Evolutionary conservation across 1,140 invertebrate species (phyloP), one percentile per base, ranked within the genome.

Genomic region (Ostrea edulis): DNA sequence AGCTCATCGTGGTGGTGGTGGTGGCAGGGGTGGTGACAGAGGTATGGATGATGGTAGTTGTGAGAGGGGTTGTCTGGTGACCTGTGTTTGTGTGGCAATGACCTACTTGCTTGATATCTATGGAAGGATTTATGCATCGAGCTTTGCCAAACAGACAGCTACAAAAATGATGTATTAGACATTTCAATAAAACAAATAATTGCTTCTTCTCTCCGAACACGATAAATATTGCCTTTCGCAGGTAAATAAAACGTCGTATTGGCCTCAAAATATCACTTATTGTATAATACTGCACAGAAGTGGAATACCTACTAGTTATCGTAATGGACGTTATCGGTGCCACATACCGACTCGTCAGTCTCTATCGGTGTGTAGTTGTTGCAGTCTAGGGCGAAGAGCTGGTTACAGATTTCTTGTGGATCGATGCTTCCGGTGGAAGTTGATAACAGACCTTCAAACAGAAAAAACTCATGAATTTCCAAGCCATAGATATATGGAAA

Each of bases 301-400:
- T 35, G 3, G 44, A 81, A 8, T 29, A 52, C 82, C 14, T 52
- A 83, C 82, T 53, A 83, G 53, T 83, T 83, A 11, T 52, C 44
- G 9, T 83, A 83, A 22, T 83, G 51, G 11, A 52, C 25, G 3
- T 22, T 22, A 51, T 83, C 22, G 12, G 82, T 83, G 51, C 82
- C 82, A 83, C 82, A 83, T 22, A 83, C 82, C 8, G 53, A 52
- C 51, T 83, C 82, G 44, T 83, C 53, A 53, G n/a, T 22, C 44
- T 83, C 82, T 12, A 54, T 8, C 8, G 82, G 82, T 20, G 82
- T 83, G 82, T 83, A 83, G 2, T 54, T 83, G 20, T 22, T 54
- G 20, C 82, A 83, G 82, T 83, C 82, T 22, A 83, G 17, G n/a
- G 17, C 29, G 5, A 83, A 44, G 5, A 83, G 82, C 22, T 83